A percentile compares a stretch with the other conserved stretches of the same genome.
These are phyloP conservation scores for Pheosia gnoma DNA, from an alignment of 2,888 invertebrate genomes.

Conservation along the genomic window DNA sequence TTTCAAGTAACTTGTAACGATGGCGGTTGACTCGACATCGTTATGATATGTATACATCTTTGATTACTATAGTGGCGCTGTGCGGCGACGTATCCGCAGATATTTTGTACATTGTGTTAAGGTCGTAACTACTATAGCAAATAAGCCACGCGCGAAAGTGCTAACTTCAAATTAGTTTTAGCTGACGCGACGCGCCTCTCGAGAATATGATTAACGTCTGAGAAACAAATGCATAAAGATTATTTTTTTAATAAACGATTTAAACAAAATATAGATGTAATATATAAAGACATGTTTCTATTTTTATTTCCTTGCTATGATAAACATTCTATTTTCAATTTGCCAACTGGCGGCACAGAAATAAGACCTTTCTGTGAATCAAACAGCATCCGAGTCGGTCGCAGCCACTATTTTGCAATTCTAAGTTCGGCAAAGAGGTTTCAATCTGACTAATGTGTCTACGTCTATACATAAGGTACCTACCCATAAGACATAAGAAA, in stretches of 20 bases:
- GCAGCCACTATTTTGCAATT: conserved; percentile 78
- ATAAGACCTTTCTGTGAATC: conserved; percentile 58
- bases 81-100: conserved; percentile 42
- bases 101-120: conserved; percentile 69
- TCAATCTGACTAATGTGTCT: conserved; percentile 79
- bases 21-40: conserved; percentile 57
- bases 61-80: conserved; percentile 22
- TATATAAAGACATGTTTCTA: no score
- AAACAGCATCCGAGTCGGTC: conserved; percentile 67
- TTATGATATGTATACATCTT: conserved; percentile 49
- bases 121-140: conserved; percentile 68
- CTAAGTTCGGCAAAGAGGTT: conserved; percentile 75
- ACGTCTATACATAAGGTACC: conserved; percentile 39
- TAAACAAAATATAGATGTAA: no score
- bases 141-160: conserved; percentile 64
- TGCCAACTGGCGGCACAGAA: conserved; percentile 43
- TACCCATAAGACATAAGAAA: conserved; percentile 27
- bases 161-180: conserved; percentile 76
- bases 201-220: conserved; percentile 70
- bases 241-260: background rate
- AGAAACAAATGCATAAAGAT: conserved; percentile 54
- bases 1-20: conserved; percentile 62
- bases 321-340: conserved; percentile 9
- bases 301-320: no score
- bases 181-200: conserved; percentile 62